A percentile compares a stretch with the other conserved stretches of the same genome.
Conservation (phyloP, 2,797 vertebrate species). For the Squalus acanthias region DNA sequence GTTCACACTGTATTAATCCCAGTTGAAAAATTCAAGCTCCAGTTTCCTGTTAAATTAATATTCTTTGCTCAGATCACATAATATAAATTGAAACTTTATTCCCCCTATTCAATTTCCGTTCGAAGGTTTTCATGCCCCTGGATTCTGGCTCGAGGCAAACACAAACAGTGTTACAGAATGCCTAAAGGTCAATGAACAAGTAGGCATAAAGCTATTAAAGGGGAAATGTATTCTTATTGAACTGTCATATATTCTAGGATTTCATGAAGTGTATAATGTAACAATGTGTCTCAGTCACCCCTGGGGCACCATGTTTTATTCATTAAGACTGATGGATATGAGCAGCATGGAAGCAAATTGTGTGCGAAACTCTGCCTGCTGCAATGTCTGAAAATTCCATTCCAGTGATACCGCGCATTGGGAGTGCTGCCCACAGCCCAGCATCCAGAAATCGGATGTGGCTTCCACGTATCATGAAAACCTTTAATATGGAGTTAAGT, state of each 20-base stretch:
- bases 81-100: neutral
- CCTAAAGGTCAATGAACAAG: neutral
- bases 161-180: neutral
- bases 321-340: neutral
- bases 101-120: neutral
- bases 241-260: neutral
- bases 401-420: no score
- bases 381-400: no score
- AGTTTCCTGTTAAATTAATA: neutral
- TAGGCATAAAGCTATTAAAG: neutral
- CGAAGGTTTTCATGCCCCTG: neutral
- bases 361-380: neutral
- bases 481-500: neutral
- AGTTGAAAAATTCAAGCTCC: neutral
- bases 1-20: neutral
- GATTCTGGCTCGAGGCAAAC: neutral
- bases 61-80: neutral
- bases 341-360: neutral
- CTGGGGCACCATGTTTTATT: neutral
- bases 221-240: neutral
- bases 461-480: neutral
- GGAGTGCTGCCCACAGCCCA: no score
- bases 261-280: neutral
- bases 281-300: neutral
- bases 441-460: no score